Evolutionary conservation across 2,113 vertebrate genomes (phyloP).

Genomic region (Miniopterus natalensis): DNA sequence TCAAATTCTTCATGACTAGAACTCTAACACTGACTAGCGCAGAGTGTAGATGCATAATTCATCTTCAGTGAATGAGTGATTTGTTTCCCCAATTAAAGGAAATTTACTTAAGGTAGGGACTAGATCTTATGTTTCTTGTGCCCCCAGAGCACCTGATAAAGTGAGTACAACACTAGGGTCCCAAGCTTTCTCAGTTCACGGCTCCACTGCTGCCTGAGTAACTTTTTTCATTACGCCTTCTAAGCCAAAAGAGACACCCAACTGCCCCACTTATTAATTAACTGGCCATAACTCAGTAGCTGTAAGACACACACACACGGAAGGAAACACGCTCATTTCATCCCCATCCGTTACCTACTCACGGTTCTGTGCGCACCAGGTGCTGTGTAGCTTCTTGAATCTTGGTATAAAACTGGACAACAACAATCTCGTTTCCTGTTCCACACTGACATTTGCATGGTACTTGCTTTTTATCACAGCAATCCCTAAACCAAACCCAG

Average conservation of each 20-base stretch:
- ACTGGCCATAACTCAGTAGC: neutral
- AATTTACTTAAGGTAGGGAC: neutral
- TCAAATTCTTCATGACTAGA: neutral
- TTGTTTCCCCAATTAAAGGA: conserved; percentile 45
- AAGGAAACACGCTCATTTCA: conserved; percentile 31
- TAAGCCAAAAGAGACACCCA: conserved; percentile 19
- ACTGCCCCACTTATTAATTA: neutral
- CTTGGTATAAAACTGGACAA: neutral
- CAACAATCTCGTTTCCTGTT: neutral
- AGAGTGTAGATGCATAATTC: neutral
- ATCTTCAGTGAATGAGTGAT: neutral
- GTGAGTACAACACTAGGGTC: neutral
- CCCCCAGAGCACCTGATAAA: neutral
- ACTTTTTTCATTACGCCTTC: neutral
- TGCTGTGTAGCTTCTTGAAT: neutral
- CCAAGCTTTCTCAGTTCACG: neutral
- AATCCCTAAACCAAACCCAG: neutral
- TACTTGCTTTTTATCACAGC: neutral
- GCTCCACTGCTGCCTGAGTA: neutral
- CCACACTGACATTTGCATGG: neutral
- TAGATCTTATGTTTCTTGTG: neutral
- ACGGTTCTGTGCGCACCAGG: neutral
- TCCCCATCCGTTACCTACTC: neutral
- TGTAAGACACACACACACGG: neutral
- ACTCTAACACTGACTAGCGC: neutral